These are phyloP conservation scores for Helicolenus hilgendorfi DNA, from an alignment of 2,797 vertebrate species.

Conservation along the genomic window DNA sequence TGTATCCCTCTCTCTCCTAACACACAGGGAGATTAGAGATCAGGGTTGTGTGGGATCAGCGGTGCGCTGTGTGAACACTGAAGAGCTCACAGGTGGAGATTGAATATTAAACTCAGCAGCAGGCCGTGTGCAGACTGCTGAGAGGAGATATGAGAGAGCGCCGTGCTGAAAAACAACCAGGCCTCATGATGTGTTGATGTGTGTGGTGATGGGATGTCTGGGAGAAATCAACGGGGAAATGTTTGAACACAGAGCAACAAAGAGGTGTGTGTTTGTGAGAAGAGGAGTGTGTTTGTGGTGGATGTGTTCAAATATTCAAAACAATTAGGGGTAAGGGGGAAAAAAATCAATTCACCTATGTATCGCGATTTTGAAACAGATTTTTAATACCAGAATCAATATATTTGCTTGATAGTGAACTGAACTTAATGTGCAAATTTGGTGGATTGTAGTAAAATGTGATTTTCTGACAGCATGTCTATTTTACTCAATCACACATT, in stretches of 20 bases:
- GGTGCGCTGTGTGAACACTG: neutral
- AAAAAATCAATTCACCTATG: too few relatives aligned
- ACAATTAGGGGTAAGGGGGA: neutral
- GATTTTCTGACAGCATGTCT: too few relatives aligned
- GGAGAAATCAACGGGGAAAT: neutral
- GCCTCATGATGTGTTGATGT: neutral
- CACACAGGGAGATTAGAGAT: too few relatives aligned
- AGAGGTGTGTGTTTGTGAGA: too few relatives aligned
- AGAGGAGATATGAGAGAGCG: conserved; percentile 50
- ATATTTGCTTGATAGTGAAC: too few relatives aligned
- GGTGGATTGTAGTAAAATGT: too few relatives aligned
- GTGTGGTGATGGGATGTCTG: neutral
- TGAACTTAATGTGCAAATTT: too few relatives aligned
- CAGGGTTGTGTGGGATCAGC: too few relatives aligned
- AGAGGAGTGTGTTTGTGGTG: neutral
- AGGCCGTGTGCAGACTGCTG: conserved; percentile 26
- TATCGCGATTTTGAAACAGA: too few relatives aligned
- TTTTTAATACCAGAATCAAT: too few relatives aligned
- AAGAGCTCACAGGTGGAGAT: neutral
- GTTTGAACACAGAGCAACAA: conserved; percentile 1
- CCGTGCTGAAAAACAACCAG: conserved; percentile 18
- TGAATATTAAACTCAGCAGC: conserved; percentile 60
- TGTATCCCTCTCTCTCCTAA: too few relatives aligned
- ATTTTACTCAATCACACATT: too few relatives aligned
- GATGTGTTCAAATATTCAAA: neutral